Base-by-base conservation (phyloP, 2,797 vertebrate species). In the Esox lucius region DNA sequence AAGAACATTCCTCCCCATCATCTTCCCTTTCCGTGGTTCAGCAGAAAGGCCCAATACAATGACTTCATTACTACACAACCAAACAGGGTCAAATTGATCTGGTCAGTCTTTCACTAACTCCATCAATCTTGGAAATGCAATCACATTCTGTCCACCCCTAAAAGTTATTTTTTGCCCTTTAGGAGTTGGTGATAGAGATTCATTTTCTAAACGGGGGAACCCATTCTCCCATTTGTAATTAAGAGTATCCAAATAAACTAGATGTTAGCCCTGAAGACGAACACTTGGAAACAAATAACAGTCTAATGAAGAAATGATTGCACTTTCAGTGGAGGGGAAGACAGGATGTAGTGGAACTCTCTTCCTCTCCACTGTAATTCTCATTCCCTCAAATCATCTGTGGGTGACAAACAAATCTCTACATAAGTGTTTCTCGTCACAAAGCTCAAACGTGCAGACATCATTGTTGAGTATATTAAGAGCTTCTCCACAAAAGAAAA, bases 231-330 rank as follows among this genome's bases (percentile, higher is more conserved):
- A 88, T 92, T 91, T 93, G 91, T 94, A 94, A 95, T 95, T 94
- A 95, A 95, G 94, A 94, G 93, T 89, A 91, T 90, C 93, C 91
- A 93, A 93, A 94, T 93, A 92, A 94, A 93, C 93, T 92, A 89
- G 85, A 78, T 87, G 85, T 90, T 92, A 93, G 88, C 91, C 92
- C 90, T 89, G 89, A 89, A 94, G 92, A 92, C 87, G 87, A 92
- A 92, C 86, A 35, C 26, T n/a, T 88, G 89, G 87, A 93, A 93
- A 93, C 89, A 93, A 93, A 94, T 94, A 93, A 93, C 93, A 85
- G 84, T 75, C 91, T 94, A 95, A 95, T 93, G 91, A 95, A 93
- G 93, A 95, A 94, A 94, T 94, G 91, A 95, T 95, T 95, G 91
- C 92, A 81, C 86, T 85, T 87, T 84, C 84, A 83, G 81, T 72